Evolutionary conservation across 2,797 vertebrate genomes (phyloP).

Genomic region (Danio tinwini): DNA sequence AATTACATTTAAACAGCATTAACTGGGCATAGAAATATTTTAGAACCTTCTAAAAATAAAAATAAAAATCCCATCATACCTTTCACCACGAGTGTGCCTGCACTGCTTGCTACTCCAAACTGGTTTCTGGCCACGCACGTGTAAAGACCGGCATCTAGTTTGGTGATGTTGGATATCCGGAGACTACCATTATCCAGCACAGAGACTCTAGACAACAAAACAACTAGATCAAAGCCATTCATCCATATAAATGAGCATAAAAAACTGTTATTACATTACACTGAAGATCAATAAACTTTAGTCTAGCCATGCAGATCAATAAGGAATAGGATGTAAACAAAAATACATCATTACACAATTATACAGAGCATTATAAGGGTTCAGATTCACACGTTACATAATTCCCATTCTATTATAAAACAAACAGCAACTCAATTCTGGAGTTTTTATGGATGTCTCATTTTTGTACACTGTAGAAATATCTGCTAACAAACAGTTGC

Average conservation of each 20-base stretch:
- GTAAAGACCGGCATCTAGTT: constrained; percentile 89
- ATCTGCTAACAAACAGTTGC: too few relatives aligned
- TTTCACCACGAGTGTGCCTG: constrained; percentile 91
- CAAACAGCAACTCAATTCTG: neutral
- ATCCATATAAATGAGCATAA: neutral
- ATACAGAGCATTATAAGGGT: neutral
- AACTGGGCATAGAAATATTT: neutral
- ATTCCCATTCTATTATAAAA: neutral
- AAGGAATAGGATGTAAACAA: neutral
- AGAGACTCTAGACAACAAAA: constrained; percentile 78
- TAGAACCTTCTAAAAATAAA: neutral
- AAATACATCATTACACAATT: neutral
- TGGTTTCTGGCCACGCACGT: constrained; percentile 95
- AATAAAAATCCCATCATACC: constrained; percentile 76
- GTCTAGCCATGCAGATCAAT: constrained; percentile 4
- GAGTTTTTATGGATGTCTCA: neutral
- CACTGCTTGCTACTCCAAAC: constrained; percentile 92
- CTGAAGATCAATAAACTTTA: neutral
- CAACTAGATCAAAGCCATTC: constrained; percentile 26
- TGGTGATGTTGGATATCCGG: constrained; percentile 89
- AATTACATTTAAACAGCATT: neutral
- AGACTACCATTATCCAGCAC: constrained; percentile 92
- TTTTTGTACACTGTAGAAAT: too few relatives aligned
- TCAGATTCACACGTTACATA: neutral
- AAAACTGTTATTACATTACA: constrained; percentile 8